Evolutionary conservation across 2,888 invertebrate species (phyloP), one percentile per base, ranked within the genome.

Genomic region (Quadroppia sp.): DNA sequence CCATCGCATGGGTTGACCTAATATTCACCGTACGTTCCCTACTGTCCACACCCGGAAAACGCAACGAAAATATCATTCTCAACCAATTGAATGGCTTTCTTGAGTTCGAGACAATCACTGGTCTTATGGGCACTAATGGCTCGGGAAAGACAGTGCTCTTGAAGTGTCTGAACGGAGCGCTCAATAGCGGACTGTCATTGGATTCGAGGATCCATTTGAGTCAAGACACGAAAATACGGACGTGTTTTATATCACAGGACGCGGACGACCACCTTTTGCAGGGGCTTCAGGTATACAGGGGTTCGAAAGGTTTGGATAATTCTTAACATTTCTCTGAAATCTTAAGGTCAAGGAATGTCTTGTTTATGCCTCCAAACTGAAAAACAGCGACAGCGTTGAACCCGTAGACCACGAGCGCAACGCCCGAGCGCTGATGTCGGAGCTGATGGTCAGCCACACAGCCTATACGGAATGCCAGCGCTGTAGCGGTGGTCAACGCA

Each of bases 401-500:
- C 13, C 28, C 17, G 20, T 36, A 36, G 20, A 64, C 4, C 64
- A 64, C 40, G 25, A 61, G 30, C 7, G 1, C 6, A 61, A 25
- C 15, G 32, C 15, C 2, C 2, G n/a, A 2, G 1, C 4, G 20
- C 36, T 64, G 64, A 32, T 64, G 64, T 9, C 15, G n/a, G 64
- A 64, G 40, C 4, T 64, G 64, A n/a, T 64, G 36, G 36, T 64
- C 36, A 64, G 30, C 30, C 23, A 59, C 25, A 59, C 23, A 2
- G 15, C 2, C 7, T n/a, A 59, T 17, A 59, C 6, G 17, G 36
- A 36, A 9, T 36, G 36, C 9, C 36, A 36, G 64, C 2, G n/a
- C 9, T 64, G 64, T 20, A 64, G 64, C 36, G 64, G 64, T 7
- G 64, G 64, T 9, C 13, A 64, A 64, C 64, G 32, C n/a, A 64